Conservation (phyloP, 2,113 vertebrate species). For the Erpornis zantholeuca region DNA sequence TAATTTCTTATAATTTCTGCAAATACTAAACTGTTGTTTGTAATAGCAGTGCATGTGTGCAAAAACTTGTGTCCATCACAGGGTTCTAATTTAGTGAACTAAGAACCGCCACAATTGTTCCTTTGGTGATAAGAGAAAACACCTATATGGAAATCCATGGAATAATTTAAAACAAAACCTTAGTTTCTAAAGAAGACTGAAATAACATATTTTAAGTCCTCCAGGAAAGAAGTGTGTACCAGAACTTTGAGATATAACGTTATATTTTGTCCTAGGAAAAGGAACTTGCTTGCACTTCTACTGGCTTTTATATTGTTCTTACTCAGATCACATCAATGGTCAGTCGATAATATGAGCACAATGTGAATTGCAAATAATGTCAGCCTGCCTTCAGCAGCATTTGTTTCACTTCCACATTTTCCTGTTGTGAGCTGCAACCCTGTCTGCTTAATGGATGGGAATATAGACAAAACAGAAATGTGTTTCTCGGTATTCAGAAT, state of each 20-base stretch:
- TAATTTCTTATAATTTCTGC: not conserved
- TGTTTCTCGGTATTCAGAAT: not conserved
- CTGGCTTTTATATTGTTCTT: conserved; percentile 10
- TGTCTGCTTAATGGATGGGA: not conserved
- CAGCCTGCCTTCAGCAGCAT: not conserved
- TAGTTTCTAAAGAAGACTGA: not conserved
- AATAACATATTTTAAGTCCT: not conserved
- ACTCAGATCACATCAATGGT: not conserved
- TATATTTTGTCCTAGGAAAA: not conserved
- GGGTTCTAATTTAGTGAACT: not conserved
- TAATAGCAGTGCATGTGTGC: not conserved
- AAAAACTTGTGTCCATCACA: not conserved
- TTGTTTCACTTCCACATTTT: conserved; percentile 7
- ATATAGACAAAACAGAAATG: not conserved
- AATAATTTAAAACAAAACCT: not conserved
- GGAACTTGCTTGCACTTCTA: not conserved
- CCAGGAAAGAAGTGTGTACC: not conserved
- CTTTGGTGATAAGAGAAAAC: not conserved
- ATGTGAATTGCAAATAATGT: not conserved
- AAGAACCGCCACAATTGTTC: not conserved
- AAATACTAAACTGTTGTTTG: not conserved
- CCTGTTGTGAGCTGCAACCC: not conserved
- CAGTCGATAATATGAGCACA: not conserved
- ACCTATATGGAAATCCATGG: not conserved
- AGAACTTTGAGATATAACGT: not conserved